Conservation (phyloP, 2,888 invertebrate genomes). For the Metalampra italica region DNA sequence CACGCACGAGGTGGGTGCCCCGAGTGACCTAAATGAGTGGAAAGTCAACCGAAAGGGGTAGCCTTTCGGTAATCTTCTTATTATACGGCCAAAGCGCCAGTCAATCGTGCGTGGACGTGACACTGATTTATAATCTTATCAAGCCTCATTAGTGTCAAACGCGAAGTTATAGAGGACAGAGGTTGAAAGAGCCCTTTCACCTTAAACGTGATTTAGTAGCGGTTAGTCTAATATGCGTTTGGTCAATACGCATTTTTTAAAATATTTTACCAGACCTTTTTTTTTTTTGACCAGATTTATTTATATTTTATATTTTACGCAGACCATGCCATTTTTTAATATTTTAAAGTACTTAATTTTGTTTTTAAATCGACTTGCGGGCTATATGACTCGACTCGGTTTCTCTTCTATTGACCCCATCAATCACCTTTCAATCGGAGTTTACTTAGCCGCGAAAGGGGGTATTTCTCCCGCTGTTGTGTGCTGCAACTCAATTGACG, state of each 20-base stretch:
- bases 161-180: no score
- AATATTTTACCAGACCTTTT: no score
- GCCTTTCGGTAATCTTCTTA: conserved; percentile 19
- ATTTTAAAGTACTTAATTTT: background rate
- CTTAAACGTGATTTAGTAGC: background rate
- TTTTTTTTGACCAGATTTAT: no score
- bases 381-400: background rate
- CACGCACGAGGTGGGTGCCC: conserved; percentile 38
- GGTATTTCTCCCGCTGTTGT: conserved; percentile 31
- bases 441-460: conserved; percentile 27
- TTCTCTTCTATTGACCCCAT: conserved; percentile 29
- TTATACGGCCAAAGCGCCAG: conserved; percentile 16
- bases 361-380: background rate
- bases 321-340: no score
- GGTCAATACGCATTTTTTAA: no score
- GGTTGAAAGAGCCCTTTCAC: background rate
- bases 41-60: conserved; percentile 30
- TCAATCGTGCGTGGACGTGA: conserved; percentile 15
- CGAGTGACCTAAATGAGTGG: conserved; percentile 53
- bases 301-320: no score
- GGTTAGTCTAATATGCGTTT: no score
- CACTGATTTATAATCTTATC: conserved; percentile 22
- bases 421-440: conserved; percentile 44
- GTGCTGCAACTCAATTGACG: conserved; percentile 29
- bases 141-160: conserved; percentile 16